phyloP scores from a whole-genome alignment of 2,797 vertebrate species.

The Sebastes diploproa region DNA sequence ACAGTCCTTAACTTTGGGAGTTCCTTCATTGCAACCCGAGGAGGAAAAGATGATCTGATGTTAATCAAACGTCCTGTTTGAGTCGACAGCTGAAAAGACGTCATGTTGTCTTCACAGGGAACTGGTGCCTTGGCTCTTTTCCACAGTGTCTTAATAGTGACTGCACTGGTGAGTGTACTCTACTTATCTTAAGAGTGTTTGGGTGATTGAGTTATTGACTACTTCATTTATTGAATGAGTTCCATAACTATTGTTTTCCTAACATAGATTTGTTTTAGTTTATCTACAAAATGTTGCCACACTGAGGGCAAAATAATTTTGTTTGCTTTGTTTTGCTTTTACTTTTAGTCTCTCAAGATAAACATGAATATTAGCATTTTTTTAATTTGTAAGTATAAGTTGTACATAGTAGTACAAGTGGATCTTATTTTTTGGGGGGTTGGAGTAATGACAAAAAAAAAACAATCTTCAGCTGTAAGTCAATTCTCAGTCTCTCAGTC shows the following conservation, averaged over 20 bases:
- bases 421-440: not conserved
- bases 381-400: not conserved
- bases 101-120: slow-evolving; percentile 54
- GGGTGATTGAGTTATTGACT: not conserved
- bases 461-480: not conserved
- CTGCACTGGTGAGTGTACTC: slow-evolving; percentile 72
- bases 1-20: slow-evolving; percentile 12
- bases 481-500: not conserved
- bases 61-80: not conserved
- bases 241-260: not conserved
- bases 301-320: not conserved
- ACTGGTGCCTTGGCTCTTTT: slow-evolving; percentile 49
- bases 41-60: slow-evolving; percentile 41
- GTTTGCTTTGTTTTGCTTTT: not conserved
- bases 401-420: not conserved
- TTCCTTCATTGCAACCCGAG: slow-evolving; percentile 20
- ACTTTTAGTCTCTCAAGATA: not conserved
- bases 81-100: not conserved
- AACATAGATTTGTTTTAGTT: not conserved
- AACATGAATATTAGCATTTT: not conserved
- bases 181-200: not conserved
- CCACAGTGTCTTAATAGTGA: slow-evolving; percentile 44
- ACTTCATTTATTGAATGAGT: not conserved
- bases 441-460: not conserved
- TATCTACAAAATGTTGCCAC: not conserved